Evolutionary conservation across 1,140 invertebrate species (phyloP), one percentile per base, ranked within the genome.

Genomic region (Nautilus pompilius): DNA sequence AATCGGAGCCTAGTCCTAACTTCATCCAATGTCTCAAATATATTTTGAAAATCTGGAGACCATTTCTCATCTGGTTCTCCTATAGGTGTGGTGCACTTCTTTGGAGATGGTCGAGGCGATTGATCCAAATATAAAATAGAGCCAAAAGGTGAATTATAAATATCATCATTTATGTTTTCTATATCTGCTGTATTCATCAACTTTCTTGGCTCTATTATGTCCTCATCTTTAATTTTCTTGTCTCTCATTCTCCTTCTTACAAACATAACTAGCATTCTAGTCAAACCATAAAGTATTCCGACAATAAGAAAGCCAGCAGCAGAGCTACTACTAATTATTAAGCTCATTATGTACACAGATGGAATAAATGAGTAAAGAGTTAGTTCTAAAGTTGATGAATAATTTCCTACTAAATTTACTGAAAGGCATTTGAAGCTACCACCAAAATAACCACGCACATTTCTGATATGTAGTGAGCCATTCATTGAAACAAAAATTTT

Each of bases 21-120:
- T 55, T 79, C 78, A 28, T 78, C 76, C 24, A 81, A 55, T 2
- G 76, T 72, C 20, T 76, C 74, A 26, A 70, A 63, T 41, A 78
- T 77, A 54, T 72, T 67, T 13, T 66, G 53, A 4, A 32, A 36
- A 28, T 49, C 58, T 20, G 70, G 53, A 10, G 51, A 26, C 61
- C 62, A 70, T 20, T 62, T 63, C 1, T 70, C 60, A 10, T 59
- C 26, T 5, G 22, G 30, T 10, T 69, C 68, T 15, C 58, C 32
- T 57, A 30, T 62, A 36, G 72, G 72, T 36, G 72, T 74, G 2
- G 15, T 22, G 61, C 72, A 72, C 36, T 70, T 72, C 30, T 34
- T 30, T 4, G 72, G 72, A 15, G 70, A 72, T 53, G 62, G 30
- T 8, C 68, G 51, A 17, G 67, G 48, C 26, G 63, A 65, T 36